Evolutionary conservation across 2,113 vertebrate species (phyloP), one percentile per base, ranked within the genome.

Genomic region (Microcebus tavaratra): DNA sequence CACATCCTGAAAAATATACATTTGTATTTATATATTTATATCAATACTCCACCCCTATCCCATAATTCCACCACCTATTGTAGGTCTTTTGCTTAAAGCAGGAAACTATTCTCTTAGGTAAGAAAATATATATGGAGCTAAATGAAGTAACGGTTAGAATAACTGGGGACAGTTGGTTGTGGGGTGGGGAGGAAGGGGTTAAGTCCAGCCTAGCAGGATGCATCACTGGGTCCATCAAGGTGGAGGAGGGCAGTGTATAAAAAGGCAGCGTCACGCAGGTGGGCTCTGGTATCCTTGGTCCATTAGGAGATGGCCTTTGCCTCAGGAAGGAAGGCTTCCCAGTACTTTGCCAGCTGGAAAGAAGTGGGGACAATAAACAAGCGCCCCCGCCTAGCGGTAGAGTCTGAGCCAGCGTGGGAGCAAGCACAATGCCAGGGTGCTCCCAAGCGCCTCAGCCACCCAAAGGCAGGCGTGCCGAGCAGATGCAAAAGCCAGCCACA

Each of bases 311-410:
- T 99, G 85, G 99, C 99, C 99, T 99, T 99, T 14, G 99, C 99
- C 98, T 99, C 99, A 0, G 99, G 99, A 80, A 99, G 98, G 98
- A 99, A 99, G 0, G 99, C 99, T 98, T 99, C 99, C 99, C 99
- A 99, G 98, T 99, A 99, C 97, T 99, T 99, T 93, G 99, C 99
- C 98, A 99, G 98, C 99, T 99, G 98, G 0, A 96, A 93, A 31
- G 72, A 98, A 72, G 96, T 34, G 29, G 80, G 85, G 87, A 93
- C 14, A 92, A 53, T 95, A 34, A 65, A 11, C 57, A 0, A 53
- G 88, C 3, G 8, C 70, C 75, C 72, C 85, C 84, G 53, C 39
- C 72, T 21, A 88, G 63, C 73, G 84, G 79, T 84, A 92, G 90
- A 87, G 53, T 42, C 73, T 13, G 39, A 93, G 73, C 48, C 42